Evolutionary conservation across 2,888 invertebrate species (phyloP).

Genomic region (Nyleta sp.): DNA sequence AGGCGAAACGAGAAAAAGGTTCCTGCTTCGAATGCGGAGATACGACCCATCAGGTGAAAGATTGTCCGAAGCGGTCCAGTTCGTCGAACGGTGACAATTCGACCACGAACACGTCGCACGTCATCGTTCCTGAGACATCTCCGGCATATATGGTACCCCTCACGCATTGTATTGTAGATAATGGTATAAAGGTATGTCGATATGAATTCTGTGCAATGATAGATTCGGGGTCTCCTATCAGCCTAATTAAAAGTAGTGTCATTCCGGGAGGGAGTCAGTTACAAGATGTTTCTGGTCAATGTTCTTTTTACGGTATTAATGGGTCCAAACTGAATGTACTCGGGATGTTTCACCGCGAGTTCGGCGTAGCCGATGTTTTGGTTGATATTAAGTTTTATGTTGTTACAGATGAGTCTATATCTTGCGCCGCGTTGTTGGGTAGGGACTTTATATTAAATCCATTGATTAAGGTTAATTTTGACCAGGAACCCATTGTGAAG

Average conservation of each 20-base stretch:
- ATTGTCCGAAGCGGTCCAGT: conserved; percentile 14
- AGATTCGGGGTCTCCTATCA: conserved; percentile 21
- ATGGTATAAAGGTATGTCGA: background rate
- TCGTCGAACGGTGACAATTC: too few species aligned
- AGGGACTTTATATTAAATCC: conserved; percentile 5
- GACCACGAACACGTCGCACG: background rate
- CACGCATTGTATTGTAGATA: background rate
- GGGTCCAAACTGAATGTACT: background rate
- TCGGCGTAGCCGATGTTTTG: background rate
- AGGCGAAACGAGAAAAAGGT: conserved; percentile 16
- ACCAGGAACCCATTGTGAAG: background rate
- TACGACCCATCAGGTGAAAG: conserved; percentile 9
- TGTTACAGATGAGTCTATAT: background rate
- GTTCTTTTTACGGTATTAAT: conserved; percentile 2
- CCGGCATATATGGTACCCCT: background rate
- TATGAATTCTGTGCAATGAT: conserved; percentile 15
- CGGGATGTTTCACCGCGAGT: background rate
- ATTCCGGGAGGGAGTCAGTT: background rate
- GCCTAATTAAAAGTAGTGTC: conserved; percentile 18
- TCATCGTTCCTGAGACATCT: background rate
- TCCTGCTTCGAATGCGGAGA: conserved; percentile 34
- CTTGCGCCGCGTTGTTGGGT: conserved; percentile 1
- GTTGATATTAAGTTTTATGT: background rate
- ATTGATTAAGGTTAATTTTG: background rate
- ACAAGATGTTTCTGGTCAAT: background rate